These are phyloP conservation scores for Tholera decimalis DNA, from an alignment of 2,888 invertebrate genomes.

Conservation along the genomic window DNA sequence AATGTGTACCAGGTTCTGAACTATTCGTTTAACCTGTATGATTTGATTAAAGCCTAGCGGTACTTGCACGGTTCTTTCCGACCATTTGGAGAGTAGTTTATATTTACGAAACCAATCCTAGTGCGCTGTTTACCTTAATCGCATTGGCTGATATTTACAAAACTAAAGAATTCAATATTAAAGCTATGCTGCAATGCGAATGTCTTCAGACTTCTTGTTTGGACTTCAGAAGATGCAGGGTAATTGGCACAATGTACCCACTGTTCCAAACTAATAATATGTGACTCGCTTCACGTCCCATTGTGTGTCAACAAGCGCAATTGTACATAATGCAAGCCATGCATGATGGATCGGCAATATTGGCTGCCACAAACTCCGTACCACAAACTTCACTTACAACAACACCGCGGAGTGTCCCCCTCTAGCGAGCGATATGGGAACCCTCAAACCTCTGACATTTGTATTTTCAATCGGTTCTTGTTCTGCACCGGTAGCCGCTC, in stretches of 20 bases:
- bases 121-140: not conserved
- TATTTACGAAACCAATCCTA: not conserved
- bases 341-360: constrained; percentile 14
- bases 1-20: constrained; percentile 8
- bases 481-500: constrained; percentile 43
- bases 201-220: constrained; percentile 4
- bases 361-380: not conserved
- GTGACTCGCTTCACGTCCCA: not conserved
- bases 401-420: constrained; percentile 1
- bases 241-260: constrained; percentile 6
- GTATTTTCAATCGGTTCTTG: constrained; percentile 51
- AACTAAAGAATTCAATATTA: constrained; percentile 19
- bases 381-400: constrained; percentile 19
- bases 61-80: not conserved
- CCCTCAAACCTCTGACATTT: constrained; percentile 22
- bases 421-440: constrained; percentile 7
- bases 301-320: constrained; percentile 19
- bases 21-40: constrained; percentile 15
- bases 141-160: constrained; percentile 7
- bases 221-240: constrained; percentile 9
- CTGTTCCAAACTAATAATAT: constrained; percentile 15
- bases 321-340: constrained; percentile 23
- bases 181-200: constrained; percentile 7
- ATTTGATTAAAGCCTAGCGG: constrained; percentile 10
- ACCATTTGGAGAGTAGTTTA: not conserved